Conservation (phyloP, 2,888 invertebrate genomes). For the Corythucha ciliata region DNA sequence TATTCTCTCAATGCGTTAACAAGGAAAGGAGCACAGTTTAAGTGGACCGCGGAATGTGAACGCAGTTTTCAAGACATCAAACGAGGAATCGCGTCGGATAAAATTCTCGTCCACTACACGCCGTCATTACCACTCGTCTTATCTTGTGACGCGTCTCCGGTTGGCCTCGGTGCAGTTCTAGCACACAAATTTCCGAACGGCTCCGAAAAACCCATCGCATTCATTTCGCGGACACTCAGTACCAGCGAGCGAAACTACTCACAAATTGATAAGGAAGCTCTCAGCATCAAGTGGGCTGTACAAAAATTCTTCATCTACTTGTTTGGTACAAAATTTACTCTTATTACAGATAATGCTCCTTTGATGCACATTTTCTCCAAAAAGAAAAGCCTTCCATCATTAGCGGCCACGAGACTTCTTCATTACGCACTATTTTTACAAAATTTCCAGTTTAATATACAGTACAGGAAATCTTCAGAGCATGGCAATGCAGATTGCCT, state of each 20-base stretch:
- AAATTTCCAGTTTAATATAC: slow-evolving; percentile 19
- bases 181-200: slow-evolving; percentile 1
- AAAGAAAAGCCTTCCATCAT: slow-evolving; percentile 9
- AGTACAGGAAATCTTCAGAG: slow-evolving; percentile 14
- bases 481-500: slow-evolving; percentile 19
- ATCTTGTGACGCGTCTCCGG: slow-evolving; percentile 15
- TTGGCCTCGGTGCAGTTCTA: slow-evolving; percentile 16
- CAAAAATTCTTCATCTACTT: slow-evolving; percentile 40
- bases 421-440: slow-evolving; percentile 19
- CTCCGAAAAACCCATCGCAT: slow-evolving; percentile 7
- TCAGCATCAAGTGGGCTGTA: slow-evolving; percentile 37
- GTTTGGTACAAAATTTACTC: slow-evolving; percentile 39
- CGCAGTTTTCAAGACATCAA: slow-evolving; percentile 5
- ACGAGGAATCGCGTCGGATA: slow-evolving; percentile 5
- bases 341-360: slow-evolving; percentile 40
- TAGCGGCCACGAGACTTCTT: slow-evolving; percentile 5
- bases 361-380: slow-evolving; percentile 27
- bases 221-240: slow-evolving; percentile 8
- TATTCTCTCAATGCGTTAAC: slow-evolving; percentile 11
- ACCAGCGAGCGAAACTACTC: slow-evolving; percentile 19
- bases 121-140: slow-evolving; percentile 11
- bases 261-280: slow-evolving; percentile 28
- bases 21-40: neutral
- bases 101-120: slow-evolving; percentile 9
- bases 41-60: slow-evolving; percentile 5